A percentile compares a stretch with the other conserved stretches of the same genome.
Conservation (phyloP, 1,140 invertebrate species). For the Charaxes varanes region DNA sequence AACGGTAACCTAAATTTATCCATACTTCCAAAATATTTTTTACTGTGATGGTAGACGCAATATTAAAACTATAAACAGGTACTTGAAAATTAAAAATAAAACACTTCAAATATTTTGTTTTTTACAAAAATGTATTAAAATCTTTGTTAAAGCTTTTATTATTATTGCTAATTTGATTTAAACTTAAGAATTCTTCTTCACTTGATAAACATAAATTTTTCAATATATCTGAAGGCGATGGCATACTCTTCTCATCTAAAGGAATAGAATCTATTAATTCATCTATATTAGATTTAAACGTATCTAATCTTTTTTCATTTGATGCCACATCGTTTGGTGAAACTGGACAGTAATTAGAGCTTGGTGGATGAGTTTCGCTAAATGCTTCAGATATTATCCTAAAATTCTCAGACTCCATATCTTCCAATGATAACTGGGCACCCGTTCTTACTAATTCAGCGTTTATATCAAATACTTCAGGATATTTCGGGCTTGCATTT, state of each 20-base stretch:
- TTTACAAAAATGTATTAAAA: conserved; percentile 32
- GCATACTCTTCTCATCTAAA: conserved; percentile 51
- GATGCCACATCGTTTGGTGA: neutral
- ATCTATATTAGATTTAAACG: conserved; percentile 36
- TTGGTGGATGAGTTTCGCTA: conserved; percentile 15
- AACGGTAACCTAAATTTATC: too few species aligned
- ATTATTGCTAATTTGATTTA: conserved; percentile 6
- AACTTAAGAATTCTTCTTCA: conserved; percentile 21
- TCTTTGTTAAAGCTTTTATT: conserved; percentile 22
- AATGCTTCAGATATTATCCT: conserved; percentile 45
- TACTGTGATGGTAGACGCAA: neutral
- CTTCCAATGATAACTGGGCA: conserved; percentile 60
- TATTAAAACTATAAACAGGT: neutral
- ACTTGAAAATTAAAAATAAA: neutral
- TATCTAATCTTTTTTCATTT: conserved; percentile 21
- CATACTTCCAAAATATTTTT: too few species aligned
- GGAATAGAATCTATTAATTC: conserved; percentile 48
- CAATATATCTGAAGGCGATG: conserved; percentile 70
- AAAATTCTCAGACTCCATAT: conserved; percentile 64
- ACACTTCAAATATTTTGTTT: conserved; percentile 1
- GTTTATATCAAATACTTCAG: conserved; percentile 54
- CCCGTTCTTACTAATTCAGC: conserved; percentile 57
- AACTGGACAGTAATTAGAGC: conserved; percentile 12
- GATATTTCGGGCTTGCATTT: conserved; percentile 23
- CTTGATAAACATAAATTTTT: conserved; percentile 71